phyloP scores from a whole-genome alignment of 2,113 vertebrate genomes.

The Rhineura floridana region DNA sequence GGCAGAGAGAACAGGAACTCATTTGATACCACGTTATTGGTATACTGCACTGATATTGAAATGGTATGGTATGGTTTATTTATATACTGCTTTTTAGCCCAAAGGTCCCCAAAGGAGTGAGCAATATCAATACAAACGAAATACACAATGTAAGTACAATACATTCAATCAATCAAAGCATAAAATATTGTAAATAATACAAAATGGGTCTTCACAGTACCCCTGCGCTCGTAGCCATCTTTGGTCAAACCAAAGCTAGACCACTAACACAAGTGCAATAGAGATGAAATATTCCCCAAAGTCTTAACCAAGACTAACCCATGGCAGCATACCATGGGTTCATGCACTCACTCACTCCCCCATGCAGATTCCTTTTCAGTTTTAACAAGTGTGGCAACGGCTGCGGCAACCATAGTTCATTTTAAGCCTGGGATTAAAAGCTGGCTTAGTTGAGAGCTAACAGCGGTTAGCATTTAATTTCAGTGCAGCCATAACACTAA shows the following conservation, averaged over 20 bases:
- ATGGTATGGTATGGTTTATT: no score
- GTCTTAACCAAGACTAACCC: background rate
- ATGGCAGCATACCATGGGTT: no score
- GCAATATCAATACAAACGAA: no score
- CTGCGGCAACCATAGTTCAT: background rate
- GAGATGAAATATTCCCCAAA: background rate
- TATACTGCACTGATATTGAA: no score
- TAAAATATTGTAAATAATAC: no score
- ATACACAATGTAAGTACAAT: no score
- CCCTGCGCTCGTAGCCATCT: background rate
- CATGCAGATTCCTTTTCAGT: background rate
- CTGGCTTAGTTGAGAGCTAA: background rate
- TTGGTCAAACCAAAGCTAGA: background rate
- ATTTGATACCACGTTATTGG: background rate
- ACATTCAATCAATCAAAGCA: no score
- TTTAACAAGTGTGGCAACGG: background rate
- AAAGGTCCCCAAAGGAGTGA: no score
- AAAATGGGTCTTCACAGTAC: background rate
- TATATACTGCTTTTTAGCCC: no score
- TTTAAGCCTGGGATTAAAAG: no score
- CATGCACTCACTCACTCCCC: background rate
- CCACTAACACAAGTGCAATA: background rate
- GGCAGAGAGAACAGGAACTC: background rate
- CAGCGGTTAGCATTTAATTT: background rate
- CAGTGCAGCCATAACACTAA: background rate